Evolutionary conservation across 2,888 invertebrate genomes (phyloP), one percentile per base, ranked within the genome.

Genomic region (Eristalinus aeneus): DNA sequence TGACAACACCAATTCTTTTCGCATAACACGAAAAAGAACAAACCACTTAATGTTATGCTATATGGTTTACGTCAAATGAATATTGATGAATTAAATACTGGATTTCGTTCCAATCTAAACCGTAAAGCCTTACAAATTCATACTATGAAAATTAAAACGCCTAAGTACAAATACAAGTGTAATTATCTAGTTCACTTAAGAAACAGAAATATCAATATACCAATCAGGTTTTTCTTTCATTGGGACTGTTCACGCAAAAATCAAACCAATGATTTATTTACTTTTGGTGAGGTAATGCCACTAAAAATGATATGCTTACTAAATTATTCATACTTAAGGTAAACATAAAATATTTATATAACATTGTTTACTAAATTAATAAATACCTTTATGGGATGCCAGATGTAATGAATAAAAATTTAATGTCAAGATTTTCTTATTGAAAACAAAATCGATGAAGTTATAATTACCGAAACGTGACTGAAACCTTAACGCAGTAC

Each of bases 11-110:
- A 65, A 53, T 65, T 65, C 27, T 46, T 12, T n/a, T 23, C 65
- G 0, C 53, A 65, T 65, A 65, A 65, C 27, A 23, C 12, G 0
- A 53, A 65, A 65, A 53, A 12, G 27, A 10, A 0, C 8, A 46
- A 65, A 23, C 65, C 65, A 22, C 53, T 65, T 46, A 65, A 65
- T 27, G 65, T 65, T 27, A 27, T 65, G 5, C 27, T 46, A 46
- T 64, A 64, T 53, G 65, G 46, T 27, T 23, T 65, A 46, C 46
- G 53, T 46, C 11, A 65, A 65, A 65, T 65, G 46, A 65, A 65
- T 54, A 54, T 9, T 54, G 53, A 54, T 20, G 53, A 20, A 16
- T 16, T 20, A 9, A 54, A 54, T 20, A 65, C 22, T 32, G 32
- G 54, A 68, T 32, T 68, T 32, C 54, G 67, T 27, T 31, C 32